Evolutionary conservation across 2,113 vertebrate species (phyloP), one percentile per base, ranked within the genome.

Genomic region (Pyrgilauda ruficollis): DNA sequence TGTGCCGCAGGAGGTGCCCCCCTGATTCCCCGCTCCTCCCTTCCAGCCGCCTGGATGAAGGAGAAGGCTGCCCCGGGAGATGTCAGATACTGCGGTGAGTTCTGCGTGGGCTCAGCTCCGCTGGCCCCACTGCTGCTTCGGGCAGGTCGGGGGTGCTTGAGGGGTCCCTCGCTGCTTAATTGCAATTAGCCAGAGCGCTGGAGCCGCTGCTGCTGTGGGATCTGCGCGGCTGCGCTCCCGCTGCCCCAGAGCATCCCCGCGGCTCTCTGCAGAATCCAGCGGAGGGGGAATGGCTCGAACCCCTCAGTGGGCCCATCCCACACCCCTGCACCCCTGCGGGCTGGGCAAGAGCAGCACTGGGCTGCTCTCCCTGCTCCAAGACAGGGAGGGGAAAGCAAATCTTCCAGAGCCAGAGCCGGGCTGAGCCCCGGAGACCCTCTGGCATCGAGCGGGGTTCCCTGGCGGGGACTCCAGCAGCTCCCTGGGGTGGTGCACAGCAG

Each of bases 1-100:
- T n/a, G 68, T 6, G 44, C 52, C 3, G 39, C 3, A 2, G 43
- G 64, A 63, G 47, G 7, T 10, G 9, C 33, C 59, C 33, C 55
- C 70, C 84, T 95, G 53, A 93, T 24, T 6, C 2, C 75, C 30
- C 0, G 0, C 43, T 82, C 77, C 89, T 97, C 89, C 63, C 91
- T 96, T 95, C 19, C 97, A 99, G 99, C 99, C 20, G 98, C 99
- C 86, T 99, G 99, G 98, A 99, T 99, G 99, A 99, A 99, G 87
- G 99, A 99, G 86, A 98, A 98, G 88, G 98, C 98, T 19, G 97
- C 98, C 6, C 97, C 97, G 0, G 98, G 97, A 75, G 98, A 98
- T 1, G 90, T 95, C 50, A 97, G 97, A 91, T 98, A 96, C 75
- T 98, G 98, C 2, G 98, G 98, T 99, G 97, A 98, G 97, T 85